Percentiles rank a stretch among this genome's conserved stretches.
These are phyloP conservation scores for Perizoma flavofasciatum DNA, from an alignment of 2,888 invertebrate genomes.

Conservation along the genomic window DNA sequence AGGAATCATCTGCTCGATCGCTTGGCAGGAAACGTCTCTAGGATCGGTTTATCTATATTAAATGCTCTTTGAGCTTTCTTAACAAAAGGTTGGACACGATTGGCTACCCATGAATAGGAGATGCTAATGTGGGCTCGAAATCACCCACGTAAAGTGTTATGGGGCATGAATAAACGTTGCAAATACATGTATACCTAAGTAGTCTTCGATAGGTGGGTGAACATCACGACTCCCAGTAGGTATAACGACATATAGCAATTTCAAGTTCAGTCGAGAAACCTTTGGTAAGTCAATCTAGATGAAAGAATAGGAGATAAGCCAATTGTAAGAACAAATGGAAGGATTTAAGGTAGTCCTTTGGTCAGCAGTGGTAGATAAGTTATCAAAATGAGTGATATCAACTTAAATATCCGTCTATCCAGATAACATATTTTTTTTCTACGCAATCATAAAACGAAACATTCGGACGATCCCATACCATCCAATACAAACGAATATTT, in stretches of 20 bases:
- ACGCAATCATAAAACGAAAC: slow-evolving; percentile 3
- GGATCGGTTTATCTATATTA: not conserved
- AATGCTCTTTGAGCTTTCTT: not conserved
- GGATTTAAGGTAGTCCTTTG: no score
- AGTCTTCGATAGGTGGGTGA: no score
- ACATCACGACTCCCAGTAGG: no score
- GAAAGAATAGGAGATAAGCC: no score
- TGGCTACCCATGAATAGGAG: slow-evolving; percentile 18
- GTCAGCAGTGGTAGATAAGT: no score
- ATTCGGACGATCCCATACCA: slow-evolving; percentile 7
- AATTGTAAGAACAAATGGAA: no score
- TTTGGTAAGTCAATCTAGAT: no score
- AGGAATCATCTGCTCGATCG: no score
- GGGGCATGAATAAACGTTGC: slow-evolving; percentile 1
- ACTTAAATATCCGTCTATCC: not conserved
- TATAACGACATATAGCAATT: no score
- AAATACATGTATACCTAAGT: not conserved
- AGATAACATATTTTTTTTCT: not conserved
- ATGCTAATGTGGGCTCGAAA: slow-evolving; percentile 8
- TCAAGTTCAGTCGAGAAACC: no score
- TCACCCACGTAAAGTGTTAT: slow-evolving; percentile 6
- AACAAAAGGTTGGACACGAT: slow-evolving; percentile 10
- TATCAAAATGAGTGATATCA: no score
- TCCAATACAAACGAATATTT: slow-evolving; percentile 6
- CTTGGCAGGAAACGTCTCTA: no score